Evolutionary conservation across 2,113 vertebrate genomes (phyloP), one percentile per base, ranked within the genome.

Genomic region (Heterotis niloticus): DNA sequence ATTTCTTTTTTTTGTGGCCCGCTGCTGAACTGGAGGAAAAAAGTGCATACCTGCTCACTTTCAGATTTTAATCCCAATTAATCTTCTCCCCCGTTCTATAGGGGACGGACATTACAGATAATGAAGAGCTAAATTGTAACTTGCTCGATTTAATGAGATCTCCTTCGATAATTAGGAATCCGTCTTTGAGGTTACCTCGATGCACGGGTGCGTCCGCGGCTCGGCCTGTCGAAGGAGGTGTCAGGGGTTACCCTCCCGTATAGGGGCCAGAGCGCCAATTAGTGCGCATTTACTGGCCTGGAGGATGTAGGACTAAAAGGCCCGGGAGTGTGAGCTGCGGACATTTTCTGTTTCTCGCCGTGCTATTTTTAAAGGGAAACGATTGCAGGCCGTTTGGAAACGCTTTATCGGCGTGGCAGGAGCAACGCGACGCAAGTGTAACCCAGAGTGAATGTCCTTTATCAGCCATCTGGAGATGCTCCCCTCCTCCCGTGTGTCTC

Each of bases 41-140:
- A 84, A 82, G 85, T 81, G 59, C 77, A 44, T 52, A 78, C 72
- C 83, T 85, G 75, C 76, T 86, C 81, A 81, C 51, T 54, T 57
- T 79, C 83, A 83, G 85, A 83, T 78, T 89, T 84, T 84, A 84
- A 85, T 84, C 81, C 75, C 26, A 77, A 87, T 76, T 88, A 87
- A 90, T 90, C 85, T 83, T 77, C 81, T 71, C 62, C 77, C 56
- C 52, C 81, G 51, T 79, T 1, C 28, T 77, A 82, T 84, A 56
- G 76, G 82, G 52, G 54, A 28, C 18, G 72, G n/a, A 51, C 18
- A 28, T 60, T 67, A 20, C 26, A 34, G 62, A 29, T 57, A 34
- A 60, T 68, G 76, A 64, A 78, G 66, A 77, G n/a, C 71, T 79
- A 73, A 85, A 75, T 80, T 44, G 78, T 80, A 80, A 83, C 70